These are phyloP conservation scores for Mustelus asterias DNA, from an alignment of 2,113 vertebrate species.

Conservation along the genomic window DNA sequence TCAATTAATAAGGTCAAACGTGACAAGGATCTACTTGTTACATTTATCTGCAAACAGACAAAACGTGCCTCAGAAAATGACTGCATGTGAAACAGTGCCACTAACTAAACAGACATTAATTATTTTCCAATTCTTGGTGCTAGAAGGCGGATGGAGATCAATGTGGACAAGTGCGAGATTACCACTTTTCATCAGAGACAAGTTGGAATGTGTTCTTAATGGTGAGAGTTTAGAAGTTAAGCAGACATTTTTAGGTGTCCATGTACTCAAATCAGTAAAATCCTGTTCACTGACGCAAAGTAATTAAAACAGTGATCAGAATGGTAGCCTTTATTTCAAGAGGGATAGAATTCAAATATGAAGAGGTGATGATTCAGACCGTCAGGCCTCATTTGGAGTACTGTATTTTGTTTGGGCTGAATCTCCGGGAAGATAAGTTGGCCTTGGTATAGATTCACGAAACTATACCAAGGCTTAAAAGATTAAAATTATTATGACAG, in stretches of 20 bases:
- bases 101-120: no score
- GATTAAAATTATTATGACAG: not conserved
- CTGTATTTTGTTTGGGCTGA: no score
- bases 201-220: not conserved
- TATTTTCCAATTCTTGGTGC: no score
- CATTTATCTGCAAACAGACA: no score
- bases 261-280: not conserved
- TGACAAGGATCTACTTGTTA: no score
- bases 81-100: no score
- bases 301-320: not conserved
- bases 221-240: not conserved
- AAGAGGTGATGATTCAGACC: no score
- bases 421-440: not conserved
- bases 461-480: not conserved
- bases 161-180: not conserved
- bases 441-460: not conserved
- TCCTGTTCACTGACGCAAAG: not conserved
- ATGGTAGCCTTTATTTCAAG: not conserved
- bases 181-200: not conserved
- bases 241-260: not conserved
- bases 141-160: not conserved
- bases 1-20: no score
- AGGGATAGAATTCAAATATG: no score
- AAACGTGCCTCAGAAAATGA: no score
- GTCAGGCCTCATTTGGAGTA: no score